phyloP scores from a whole-genome alignment of 2,797 vertebrate species.

The Perodicticus potto region DNA sequence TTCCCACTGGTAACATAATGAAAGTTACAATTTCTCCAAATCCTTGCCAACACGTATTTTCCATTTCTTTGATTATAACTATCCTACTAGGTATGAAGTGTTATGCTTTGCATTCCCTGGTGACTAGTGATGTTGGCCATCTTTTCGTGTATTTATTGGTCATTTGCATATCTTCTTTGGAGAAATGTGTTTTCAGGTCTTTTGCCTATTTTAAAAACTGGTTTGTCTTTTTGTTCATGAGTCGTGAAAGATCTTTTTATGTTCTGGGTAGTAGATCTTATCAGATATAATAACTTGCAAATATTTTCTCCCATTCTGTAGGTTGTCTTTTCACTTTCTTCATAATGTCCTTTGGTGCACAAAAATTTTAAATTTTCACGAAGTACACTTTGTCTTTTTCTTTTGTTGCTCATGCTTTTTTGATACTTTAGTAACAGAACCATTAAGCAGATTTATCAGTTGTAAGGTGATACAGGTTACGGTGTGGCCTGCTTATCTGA shows the following conservation, averaged over 20 bases:
- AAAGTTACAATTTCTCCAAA: background rate
- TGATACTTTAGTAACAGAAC: background rate
- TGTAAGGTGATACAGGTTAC: conserved; percentile 25
- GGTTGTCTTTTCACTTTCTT: conserved; percentile 5
- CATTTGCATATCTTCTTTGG: background rate
- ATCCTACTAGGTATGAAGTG: background rate
- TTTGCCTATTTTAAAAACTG: conserved; percentile 29
- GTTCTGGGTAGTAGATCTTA: background rate
- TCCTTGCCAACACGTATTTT: background rate
- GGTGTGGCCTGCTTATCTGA: background rate
- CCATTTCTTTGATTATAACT: background rate
- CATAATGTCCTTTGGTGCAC: background rate
- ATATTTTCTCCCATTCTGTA: conserved; percentile 6
- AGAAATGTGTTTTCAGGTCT: conserved; percentile 17
- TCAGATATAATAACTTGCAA: background rate
- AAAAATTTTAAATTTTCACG: conserved; percentile 32
- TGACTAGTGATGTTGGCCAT: background rate
- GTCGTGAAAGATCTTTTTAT: background rate
- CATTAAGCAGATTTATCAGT: background rate
- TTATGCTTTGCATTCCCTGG: background rate
- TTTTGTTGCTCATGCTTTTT: background rate
- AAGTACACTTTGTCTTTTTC: background rate
- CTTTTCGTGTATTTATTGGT: background rate
- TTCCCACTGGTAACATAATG: background rate
- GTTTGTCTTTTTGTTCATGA: conserved; percentile 25